These are phyloP conservation scores for Amphipyra berbera DNA, from an alignment of 2,888 invertebrate genomes.

Conservation along the genomic window DNA sequence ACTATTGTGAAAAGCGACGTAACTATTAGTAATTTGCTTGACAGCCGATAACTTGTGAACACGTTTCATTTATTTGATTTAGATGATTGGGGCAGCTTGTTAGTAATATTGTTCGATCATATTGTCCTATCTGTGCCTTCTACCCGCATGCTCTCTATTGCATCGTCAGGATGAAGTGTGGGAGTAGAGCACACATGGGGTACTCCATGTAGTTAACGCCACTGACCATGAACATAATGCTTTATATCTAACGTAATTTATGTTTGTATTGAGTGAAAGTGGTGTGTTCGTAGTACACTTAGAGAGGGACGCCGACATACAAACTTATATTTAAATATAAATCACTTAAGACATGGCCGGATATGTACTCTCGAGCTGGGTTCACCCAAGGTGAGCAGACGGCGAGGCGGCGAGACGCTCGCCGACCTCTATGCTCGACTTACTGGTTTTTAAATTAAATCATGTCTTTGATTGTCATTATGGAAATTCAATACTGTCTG, in stretches of 20 bases:
- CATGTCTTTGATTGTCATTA: slow-evolving; percentile 75
- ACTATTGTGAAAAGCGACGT: slow-evolving; percentile 58
- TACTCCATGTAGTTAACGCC: not conserved
- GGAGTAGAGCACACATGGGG: slow-evolving; percentile 30
- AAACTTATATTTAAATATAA: slow-evolving; percentile 68
- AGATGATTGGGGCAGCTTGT: slow-evolving; percentile 27
- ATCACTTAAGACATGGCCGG: slow-evolving; percentile 69
- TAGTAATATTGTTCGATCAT: slow-evolving; percentile 45
- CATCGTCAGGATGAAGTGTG: slow-evolving; percentile 28
- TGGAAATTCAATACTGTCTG: slow-evolving; percentile 83
- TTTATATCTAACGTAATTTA: slow-evolving; percentile 3
- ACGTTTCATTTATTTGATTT: slow-evolving; percentile 44
- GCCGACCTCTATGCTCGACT: slow-evolving; percentile 77
- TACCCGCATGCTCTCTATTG: slow-evolving; percentile 48
- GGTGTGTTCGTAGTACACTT: slow-evolving; percentile 58
- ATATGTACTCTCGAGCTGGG: slow-evolving; percentile 72
- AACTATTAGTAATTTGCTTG: slow-evolving; percentile 47
- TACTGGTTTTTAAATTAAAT: slow-evolving; percentile 84
- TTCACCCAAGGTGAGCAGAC: slow-evolving; percentile 84
- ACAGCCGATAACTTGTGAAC: slow-evolving; percentile 39
- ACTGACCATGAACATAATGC: not conserved
- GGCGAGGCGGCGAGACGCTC: slow-evolving; percentile 81
- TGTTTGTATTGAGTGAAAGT: slow-evolving; percentile 73
- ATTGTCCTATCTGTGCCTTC: slow-evolving; percentile 22
- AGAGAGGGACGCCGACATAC: slow-evolving; percentile 59